Base-by-base conservation (phyloP, 2,888 invertebrate species). In the Drosophila nr. fundita region DNA sequence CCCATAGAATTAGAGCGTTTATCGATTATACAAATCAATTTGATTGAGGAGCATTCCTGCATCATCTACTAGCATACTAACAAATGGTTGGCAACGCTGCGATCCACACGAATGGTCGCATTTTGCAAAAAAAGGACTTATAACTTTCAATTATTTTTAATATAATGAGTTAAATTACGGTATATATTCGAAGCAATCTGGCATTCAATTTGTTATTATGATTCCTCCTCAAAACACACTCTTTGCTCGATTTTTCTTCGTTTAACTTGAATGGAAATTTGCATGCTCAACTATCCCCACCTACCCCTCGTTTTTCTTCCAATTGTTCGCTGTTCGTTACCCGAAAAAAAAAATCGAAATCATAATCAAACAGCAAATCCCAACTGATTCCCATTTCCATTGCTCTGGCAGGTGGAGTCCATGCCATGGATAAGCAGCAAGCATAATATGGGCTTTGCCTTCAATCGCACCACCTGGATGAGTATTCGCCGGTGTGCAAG, bases 371-470 rank as follows among this genome's bases (percentile, higher is more conserved):
- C 15, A 27, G 5, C 29, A 40, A 49, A 49, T 48, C 32, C 11
- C 3, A 30, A 67, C 52, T 55, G n/a, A 53, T 49, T 18, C 10
- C 24, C 15, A 15, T 48, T 50, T 54, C 11, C 29, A 40, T 58
- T 59, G 48, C 24, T 62, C 36, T 21, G 18, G 21, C 45, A 98
- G 98, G 97, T 97, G 62, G 98, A 98, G 93, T 96, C 97, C 27
- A 97, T 96, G 48, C 97, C 97, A 8, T 98, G 98, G 99, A 97
- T 99, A 84, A 98, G 98, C 68, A 98, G 98, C 91, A 98, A 98
- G 93, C 99, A 99, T 93, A 99, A 99, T 92, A 99, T 99, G 99
- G 99, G 99, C 0, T 99, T 99, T 96, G 98, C 97, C 0, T 97
- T 99, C 90, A 97, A 98, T 92, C 95, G 97, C 32, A 95, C 95